These are phyloP conservation scores for Drosophila hamatofila DNA, from an alignment of 2,888 invertebrate species.

Conservation along the genomic window DNA sequence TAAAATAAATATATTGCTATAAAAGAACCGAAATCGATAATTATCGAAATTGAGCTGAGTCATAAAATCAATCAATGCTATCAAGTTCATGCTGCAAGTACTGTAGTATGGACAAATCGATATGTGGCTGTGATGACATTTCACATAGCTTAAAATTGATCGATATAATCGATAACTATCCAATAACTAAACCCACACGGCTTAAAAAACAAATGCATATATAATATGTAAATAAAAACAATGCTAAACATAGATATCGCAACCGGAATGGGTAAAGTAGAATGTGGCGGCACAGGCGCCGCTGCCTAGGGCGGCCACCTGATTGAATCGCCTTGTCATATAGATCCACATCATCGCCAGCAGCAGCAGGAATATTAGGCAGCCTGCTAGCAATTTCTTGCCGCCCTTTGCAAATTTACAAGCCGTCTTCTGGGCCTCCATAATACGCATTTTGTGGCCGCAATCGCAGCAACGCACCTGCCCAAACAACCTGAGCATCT, in stretches of 20 bases:
- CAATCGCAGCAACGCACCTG: conserved; percentile 64
- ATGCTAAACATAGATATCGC: conserved; percentile 31
- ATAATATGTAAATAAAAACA: background rate
- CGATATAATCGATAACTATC: background rate
- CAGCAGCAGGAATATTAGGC: conserved; percentile 37
- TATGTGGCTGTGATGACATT: too few species aligned
- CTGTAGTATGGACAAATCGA: too few species aligned
- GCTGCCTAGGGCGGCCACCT: conserved; percentile 50
- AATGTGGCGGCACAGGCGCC: conserved; percentile 55
- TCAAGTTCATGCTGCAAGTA: too few species aligned
- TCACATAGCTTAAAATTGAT: too few species aligned
- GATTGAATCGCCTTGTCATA: conserved; percentile 55
- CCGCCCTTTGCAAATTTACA: rapidly evolving
- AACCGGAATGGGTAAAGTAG: conserved; percentile 56
- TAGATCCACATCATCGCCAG: conserved; percentile 40
- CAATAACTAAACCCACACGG: background rate
- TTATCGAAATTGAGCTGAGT: background rate
- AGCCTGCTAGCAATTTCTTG: conserved; percentile 2
- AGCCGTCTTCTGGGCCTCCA: background rate
- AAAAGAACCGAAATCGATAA: background rate
- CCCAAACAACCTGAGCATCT: conserved; percentile 49
- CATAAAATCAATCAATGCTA: too few species aligned
- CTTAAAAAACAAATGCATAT: background rate
- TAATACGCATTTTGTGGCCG: conserved; percentile 51
- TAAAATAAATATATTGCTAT: too few species aligned